These are phyloP conservation scores for Hydropsyche betteni DNA, from an alignment of 2,888 invertebrate genomes.

Conservation along the genomic window DNA sequence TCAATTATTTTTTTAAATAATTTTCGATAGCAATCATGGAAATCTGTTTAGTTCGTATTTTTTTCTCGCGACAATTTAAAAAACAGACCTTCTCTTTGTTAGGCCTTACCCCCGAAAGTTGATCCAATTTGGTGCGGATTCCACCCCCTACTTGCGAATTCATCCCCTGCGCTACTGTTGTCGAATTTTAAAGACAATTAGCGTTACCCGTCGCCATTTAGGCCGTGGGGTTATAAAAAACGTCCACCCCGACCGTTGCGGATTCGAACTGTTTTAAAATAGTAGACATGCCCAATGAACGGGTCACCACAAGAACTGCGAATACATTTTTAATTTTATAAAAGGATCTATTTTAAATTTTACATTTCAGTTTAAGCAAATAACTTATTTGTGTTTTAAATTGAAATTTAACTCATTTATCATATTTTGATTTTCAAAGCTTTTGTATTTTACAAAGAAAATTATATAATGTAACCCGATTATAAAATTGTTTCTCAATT, in stretches of 20 bases:
- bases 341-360: not conserved
- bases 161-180: conserved; percentile 48
- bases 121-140: conserved; percentile 40
- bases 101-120: conserved; percentile 31
- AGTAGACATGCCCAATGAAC: conserved; percentile 7
- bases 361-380: not conserved
- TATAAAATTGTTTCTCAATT: too few relatives aligned
- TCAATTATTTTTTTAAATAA: too few relatives aligned
- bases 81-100: conserved; percentile 29
- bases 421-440: too few relatives aligned
- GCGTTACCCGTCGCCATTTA: conserved; percentile 46
- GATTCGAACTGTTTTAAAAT: conserved; percentile 50
- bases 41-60: not conserved
- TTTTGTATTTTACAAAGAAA: too few relatives aligned
- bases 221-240: conserved; percentile 46
- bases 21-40: too few relatives aligned
- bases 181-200: conserved; percentile 52
- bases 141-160: conserved; percentile 41
- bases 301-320: conserved; percentile 3
- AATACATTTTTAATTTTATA: not conserved
- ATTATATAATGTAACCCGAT: too few relatives aligned
- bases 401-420: too few relatives aligned
- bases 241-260: conserved; percentile 43
- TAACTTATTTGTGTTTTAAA: not conserved
- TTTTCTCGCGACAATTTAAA: conserved; percentile 23